Evolutionary conservation across 92 coral and sea anemone genomes (phyloP), one percentile per base, ranked within the genome.

Genomic region (Metridium senile): DNA sequence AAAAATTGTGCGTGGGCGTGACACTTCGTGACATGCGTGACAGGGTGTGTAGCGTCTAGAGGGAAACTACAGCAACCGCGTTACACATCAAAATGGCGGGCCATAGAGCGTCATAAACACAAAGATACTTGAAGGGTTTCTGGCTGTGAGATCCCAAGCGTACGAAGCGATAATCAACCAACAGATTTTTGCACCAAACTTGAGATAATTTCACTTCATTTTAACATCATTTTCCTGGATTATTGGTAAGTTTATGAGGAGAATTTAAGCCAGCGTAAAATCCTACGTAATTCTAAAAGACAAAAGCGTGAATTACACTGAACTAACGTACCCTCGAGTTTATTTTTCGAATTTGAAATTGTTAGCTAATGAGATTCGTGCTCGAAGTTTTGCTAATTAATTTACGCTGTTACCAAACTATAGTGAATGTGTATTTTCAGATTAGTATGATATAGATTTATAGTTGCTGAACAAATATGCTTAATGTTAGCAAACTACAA

Each of bases 1-100:
- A 26, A 73, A 73, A 73, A 49, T 33, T 19, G 51, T 34, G 79
- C 79, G 79, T 74, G 66, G 84, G 84, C 77, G 84, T 71, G 84
- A 71, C 65, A 67, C 29, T 72, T 75, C 58, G 82, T 70, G 75
- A 58, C 31, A 9, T 29, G n/a, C 69, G 69, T 63, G 69, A 63
- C 69, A 63, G 69, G 69, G 69, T 32, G 43, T 51, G 34, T 72
- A 26, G 76, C 65, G 62, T 54, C 46, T 27, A n/a, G 11, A 52
- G 22, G 13, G 1, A 11, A 26, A 26, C 51, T 69, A 53, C 35
- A 19, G 83, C 68, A 79, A 79, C 83, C 83, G 65, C 76, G 75
- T 79, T 70, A 62, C 74, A 62, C 53, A 32, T 74, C 71, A 79
- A 79, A 70, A 79, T 79, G 84, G 84, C 84, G 84, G 84, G 84